Base-by-base conservation (phyloP, 2,797 vertebrate species). In the Sebastes jordani region DNA sequence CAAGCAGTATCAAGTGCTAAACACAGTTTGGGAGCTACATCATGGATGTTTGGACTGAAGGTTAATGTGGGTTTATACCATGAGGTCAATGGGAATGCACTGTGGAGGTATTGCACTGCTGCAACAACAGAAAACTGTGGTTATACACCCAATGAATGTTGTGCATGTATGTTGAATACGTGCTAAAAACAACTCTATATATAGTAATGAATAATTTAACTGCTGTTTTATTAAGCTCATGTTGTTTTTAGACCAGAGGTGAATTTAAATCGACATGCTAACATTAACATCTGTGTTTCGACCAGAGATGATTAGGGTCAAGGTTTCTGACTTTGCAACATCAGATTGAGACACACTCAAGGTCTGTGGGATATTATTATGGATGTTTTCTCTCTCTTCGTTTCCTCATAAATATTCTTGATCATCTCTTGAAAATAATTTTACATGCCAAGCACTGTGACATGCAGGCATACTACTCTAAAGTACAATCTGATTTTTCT, bases 341-440 rank as follows among this genome's bases (percentile, higher is more conserved):
- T 49, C 65, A 32, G 80, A 81, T 18, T 65, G 68, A 84, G 66
- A 81, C 73, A 76, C 52, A 66, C 34, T 69, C 55, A 77, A 78
- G 32, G 62, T 77, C 74, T 81, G 59, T 65, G 32, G 74, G 49
- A 81, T 86, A 65, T 87, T 74, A 72, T 80, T 67, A 78, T 62
- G 49, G 71, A 83, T 34, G 59, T 30, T 16, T 87, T 46, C 72
- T 32, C 38, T 55, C 23, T 75, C 49, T 73, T 77, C 1, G 2
- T 25, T 54, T 78, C 34, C 34, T 78, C 74, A 85, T 90, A 81
- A 84, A 88, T 94, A 88, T 91, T 88, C 76, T 90, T 85, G 59
- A 79, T 23, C 46, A 49, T 49, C 18, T 49, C 46, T 49, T 46
- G 16, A 46, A 46, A 46, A 54, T 20, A 7, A 61, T 72, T 77